Conservation (phyloP, 2,888 invertebrate species). For the Operophtera brumata region DNA sequence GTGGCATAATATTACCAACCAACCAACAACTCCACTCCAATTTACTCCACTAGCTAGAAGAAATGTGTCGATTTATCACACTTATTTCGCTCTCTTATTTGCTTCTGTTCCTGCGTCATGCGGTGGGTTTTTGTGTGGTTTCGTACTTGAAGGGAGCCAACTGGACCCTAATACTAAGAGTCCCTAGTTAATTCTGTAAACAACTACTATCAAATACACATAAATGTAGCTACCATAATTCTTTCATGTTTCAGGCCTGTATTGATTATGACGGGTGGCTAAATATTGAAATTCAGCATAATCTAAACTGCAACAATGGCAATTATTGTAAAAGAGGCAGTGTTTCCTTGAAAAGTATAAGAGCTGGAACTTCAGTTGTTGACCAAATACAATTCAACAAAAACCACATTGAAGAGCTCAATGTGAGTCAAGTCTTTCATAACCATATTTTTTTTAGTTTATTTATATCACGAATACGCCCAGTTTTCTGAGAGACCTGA, state of each 20-base stretch:
- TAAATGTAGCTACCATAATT: neutral
- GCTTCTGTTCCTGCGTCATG: conserved; percentile 38
- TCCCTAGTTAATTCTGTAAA: neutral
- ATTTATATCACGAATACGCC: too few relatives aligned
- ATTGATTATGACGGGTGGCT: conserved; percentile 89
- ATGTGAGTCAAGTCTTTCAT: conserved; percentile 56
- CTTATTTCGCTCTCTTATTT: conserved; percentile 26
- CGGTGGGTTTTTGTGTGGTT: conserved; percentile 33
- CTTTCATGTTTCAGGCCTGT: conserved; percentile 50
- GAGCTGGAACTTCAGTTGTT: conserved; percentile 82
- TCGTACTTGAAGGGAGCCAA: too few relatives aligned
- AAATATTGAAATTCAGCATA: conserved; percentile 85
- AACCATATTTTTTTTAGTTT: too few relatives aligned
- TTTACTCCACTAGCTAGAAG: neutral
- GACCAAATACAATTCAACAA: conserved; percentile 82
- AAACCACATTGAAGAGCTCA: conserved; percentile 78
- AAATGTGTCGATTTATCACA: conserved; percentile 29
- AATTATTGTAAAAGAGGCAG: conserved; percentile 84
- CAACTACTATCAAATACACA: neutral
- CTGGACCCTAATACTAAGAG: too few relatives aligned
- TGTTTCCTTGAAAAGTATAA: conserved; percentile 85
- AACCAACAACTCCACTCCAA: too few relatives aligned
- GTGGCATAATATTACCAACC: too few relatives aligned
- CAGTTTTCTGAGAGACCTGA: too few relatives aligned
- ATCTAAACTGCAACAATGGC: conserved; percentile 78